phyloP scores from a whole-genome alignment of 2,113 vertebrate genomes.

The Apodemus speciosus region DNA sequence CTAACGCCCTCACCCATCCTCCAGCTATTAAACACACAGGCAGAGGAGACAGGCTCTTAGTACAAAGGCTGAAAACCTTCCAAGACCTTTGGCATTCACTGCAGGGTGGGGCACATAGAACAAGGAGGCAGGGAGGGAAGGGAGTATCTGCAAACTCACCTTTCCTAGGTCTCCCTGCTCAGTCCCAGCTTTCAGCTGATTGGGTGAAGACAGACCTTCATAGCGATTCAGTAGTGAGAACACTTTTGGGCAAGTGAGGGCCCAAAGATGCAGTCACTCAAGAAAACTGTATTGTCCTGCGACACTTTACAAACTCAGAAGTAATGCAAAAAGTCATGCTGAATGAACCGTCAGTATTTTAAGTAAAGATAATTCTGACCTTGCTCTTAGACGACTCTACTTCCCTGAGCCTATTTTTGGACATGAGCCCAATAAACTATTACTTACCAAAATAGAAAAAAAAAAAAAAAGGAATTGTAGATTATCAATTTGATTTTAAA shows the following conservation, averaged over 20 bases:
- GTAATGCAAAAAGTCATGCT: not conserved
- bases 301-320: constrained; percentile 3
- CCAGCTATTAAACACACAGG: not conserved
- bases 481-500: not conserved
- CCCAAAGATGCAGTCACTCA: not conserved
- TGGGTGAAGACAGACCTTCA: not conserved
- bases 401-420: not conserved
- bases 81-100: not conserved
- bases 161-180: not conserved
- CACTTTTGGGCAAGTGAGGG: not conserved
- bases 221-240: not conserved
- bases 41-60: not conserved
- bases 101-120: not conserved
- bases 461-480: not conserved
- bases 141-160: not conserved
- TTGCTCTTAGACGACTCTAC: not conserved
- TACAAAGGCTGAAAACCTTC: not conserved
- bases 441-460: not conserved
- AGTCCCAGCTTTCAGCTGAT: not conserved
- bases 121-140: not conserved
- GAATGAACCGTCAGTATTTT: constrained; percentile 27
- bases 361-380: not conserved
- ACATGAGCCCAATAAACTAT: not conserved
- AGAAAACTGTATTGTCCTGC: not conserved
- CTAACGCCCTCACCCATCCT: accelerated